Evolutionary conservation across 1,140 invertebrate species (phyloP), one percentile per base, ranked within the genome.

Genomic region (Cotesia typhae): DNA sequence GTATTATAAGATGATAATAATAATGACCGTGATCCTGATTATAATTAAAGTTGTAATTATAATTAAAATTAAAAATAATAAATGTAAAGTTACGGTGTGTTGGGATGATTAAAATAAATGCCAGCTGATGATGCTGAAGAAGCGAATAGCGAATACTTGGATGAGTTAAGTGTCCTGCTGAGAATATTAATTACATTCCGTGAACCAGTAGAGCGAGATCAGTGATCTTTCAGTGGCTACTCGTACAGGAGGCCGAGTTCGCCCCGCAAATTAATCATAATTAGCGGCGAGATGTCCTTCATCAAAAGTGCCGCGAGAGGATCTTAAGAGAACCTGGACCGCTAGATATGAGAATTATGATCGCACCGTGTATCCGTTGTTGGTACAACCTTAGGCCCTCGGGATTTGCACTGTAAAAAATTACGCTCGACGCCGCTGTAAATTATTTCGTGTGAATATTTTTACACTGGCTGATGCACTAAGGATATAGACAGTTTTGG

Each of bases 171-270:
- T 41, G 64, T 75, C 75, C 75, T 61, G 75, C 75, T 76, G 75
- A 60, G 75, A 76, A 74, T 76, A 76, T 76, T 76, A 76, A 76
- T 76, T 76, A 76, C 75, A 35, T 69, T 69, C 4, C 17, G 12
- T 6, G 9, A 6, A 37, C 4, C 9, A 35, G 28, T 9, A 38
- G 17, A 37, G 4, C n/a, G 36, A 52, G 36, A 7, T 14, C 38
- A 37, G 9, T 55, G 35, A 28, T 14, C 10, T 55, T 36, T 14
- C 66, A 63, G 41, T 59, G 63, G 60, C 60, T 70, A 67, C 37
- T 35, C n/a, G 41, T 47, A 61, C 59, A 47, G 41, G 41, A 47
- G 41, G 41, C 41, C 41, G 59, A 38, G 35, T 67, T 72, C 14
- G 38, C 64, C 20, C 52, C 72, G 20, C 61, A 69, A 73, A 73